phyloP scores from a whole-genome alignment of 1,140 invertebrate genomes.

The Brachionus manjavacas region DNA sequence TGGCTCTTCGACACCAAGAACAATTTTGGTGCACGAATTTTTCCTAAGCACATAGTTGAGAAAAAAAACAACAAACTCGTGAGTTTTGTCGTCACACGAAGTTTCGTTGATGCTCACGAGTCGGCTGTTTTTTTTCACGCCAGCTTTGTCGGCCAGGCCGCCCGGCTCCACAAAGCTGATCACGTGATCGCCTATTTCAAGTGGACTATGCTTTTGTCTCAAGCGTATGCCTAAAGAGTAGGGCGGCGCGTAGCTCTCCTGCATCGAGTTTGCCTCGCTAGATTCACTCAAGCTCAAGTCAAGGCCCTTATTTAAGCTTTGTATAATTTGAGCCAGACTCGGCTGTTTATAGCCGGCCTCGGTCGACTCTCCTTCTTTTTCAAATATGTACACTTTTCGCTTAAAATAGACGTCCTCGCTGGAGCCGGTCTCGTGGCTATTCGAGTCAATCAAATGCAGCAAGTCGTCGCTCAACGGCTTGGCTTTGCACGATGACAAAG shows the following conservation, averaged over 20 bases:
- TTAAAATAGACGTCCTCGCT: neutral
- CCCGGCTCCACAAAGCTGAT: slow-evolving; percentile 28
- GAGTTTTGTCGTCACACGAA: slow-evolving; percentile 14
- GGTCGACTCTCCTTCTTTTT: neutral
- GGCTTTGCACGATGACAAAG: neutral
- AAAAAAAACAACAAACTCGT: slow-evolving; percentile 29
- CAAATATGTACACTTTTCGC: neutral
- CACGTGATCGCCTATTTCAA: slow-evolving; percentile 29
- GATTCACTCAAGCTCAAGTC: neutral
- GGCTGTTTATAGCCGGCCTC: neutral
- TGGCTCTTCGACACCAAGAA: neutral
- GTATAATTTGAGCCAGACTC: slow-evolving; percentile 11
- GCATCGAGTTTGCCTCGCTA: neutral
- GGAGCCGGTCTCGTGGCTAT: neutral
- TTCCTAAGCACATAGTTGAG: slow-evolving; percentile 26
- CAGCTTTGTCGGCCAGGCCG: slow-evolving; percentile 10
- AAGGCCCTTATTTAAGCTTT: neutral
- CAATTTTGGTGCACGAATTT: neutral
- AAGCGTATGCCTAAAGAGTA: slow-evolving; percentile 29
- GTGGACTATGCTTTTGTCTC: neutral
- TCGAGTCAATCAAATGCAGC: slow-evolving; percentile 19
- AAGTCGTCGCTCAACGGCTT: neutral
- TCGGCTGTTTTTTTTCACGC: neutral
- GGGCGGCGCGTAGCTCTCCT: neutral
- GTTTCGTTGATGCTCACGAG: neutral